A percentile compares a stretch with the other conserved stretches of the same genome.
phyloP scores from a whole-genome alignment of 2,797 vertebrate species.

The Ara ararauna region DNA sequence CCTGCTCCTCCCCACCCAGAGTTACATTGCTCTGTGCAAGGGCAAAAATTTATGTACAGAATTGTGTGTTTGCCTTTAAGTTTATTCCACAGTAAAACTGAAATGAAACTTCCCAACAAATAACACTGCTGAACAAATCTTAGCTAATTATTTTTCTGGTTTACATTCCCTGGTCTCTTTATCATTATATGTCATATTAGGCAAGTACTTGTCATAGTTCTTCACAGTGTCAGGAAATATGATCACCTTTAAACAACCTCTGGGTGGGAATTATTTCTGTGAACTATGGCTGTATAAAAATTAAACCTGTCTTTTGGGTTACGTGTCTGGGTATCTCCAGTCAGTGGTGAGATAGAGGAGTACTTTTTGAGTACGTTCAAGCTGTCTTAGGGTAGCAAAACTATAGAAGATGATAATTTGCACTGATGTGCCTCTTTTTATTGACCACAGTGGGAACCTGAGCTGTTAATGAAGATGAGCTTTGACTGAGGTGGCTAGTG shows the following conservation, averaged over 20 bases:
- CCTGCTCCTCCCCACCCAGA: not conserved
- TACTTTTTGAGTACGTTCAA: not conserved
- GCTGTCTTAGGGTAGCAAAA: not conserved
- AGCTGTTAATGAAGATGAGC: not conserved
- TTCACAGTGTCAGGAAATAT: not conserved
- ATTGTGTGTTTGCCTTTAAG: not conserved
- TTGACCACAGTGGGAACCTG: not conserved
- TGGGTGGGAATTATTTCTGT: not conserved
- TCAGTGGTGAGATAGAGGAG: not conserved
- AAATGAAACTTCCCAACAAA: not conserved
- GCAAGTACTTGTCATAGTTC: not conserved
- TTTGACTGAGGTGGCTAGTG: not conserved
- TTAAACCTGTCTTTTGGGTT: not conserved
- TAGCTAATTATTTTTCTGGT: not conserved
- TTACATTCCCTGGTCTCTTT: not conserved
- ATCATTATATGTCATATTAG: not conserved
- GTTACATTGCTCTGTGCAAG: fast-evolving
- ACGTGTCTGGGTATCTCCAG: not conserved
- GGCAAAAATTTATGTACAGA: not conserved
- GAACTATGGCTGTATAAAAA: not conserved
- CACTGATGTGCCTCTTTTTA: not conserved
- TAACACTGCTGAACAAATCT: not conserved
- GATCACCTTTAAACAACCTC: not conserved
- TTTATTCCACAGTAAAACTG: not conserved
- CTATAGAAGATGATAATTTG: not conserved